A percentile compares a stretch with the other conserved stretches of the same genome.
These are phyloP conservation scores for Drosophila cognata DNA, from an alignment of 2,888 invertebrate species.

Conservation along the genomic window DNA sequence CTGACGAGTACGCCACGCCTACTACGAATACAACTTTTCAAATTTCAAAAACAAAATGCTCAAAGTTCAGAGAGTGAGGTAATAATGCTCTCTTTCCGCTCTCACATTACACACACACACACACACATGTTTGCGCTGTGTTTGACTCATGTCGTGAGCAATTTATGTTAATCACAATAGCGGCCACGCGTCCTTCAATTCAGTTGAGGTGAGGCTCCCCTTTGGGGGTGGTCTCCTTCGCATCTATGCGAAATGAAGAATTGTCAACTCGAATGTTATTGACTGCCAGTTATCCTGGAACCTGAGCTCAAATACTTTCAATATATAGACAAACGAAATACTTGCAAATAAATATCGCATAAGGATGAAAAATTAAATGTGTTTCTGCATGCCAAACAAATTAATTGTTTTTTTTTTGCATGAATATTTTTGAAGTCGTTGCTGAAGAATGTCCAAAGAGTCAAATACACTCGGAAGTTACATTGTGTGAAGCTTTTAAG, in stretches of 20 bases:
- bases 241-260: conserved; percentile 4
- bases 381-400: not conserved
- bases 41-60: conserved; percentile 1
- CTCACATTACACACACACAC: not conserved
- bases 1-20: not conserved
- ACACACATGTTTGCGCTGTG: not conserved
- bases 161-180: conserved; percentile 62
- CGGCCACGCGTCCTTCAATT: conserved; percentile 15
- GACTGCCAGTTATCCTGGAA: conserved; percentile 5
- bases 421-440: not conserved
- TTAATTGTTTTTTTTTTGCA: not conserved
- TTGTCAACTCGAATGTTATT: not conserved
- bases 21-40: not conserved
- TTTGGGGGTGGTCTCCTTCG: conserved; percentile 1
- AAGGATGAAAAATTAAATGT: not conserved
- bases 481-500: not conserved
- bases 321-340: not conserved
- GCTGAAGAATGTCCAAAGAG: not conserved
- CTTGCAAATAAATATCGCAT: not conserved
- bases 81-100: conserved; percentile 2
- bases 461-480: not conserved
- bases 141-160: conserved; percentile 36
- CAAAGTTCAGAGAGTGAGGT: not conserved
- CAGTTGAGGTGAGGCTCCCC: not conserved
- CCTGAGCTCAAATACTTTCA: not conserved